These are phyloP conservation scores for Drosophila malerkotliana DNA, from an alignment of 1,140 invertebrate species.

Conservation along the genomic window DNA sequence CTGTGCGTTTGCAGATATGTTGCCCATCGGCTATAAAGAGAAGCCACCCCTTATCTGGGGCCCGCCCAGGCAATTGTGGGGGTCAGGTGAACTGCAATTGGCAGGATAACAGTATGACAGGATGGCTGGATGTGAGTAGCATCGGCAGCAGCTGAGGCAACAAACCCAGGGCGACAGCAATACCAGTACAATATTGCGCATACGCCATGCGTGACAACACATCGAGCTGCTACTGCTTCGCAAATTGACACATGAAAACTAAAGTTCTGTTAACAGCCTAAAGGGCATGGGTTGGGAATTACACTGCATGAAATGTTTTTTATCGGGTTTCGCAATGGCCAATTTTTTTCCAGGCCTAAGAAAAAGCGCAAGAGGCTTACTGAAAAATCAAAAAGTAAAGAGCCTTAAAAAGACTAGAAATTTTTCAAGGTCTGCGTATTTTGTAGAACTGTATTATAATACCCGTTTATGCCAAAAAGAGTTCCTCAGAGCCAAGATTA, in stretches of 20 bases:
- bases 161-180: constrained; percentile 14
- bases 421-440: not conserved
- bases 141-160: constrained; percentile 37
- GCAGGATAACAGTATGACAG: constrained; percentile 31
- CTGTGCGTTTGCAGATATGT: constrained; percentile 23
- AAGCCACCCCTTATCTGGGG: constrained; percentile 31
- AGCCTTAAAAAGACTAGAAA: no score
- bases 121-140: not conserved
- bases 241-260: constrained; percentile 52
- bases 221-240: constrained; percentile 11
- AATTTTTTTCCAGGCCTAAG: no score
- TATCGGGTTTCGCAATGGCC: not conserved
- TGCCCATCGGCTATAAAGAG: constrained; percentile 32
- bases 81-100: constrained; percentile 72
- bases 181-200: constrained; percentile 43
- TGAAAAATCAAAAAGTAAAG: no score
- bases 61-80: constrained; percentile 62
- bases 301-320: constrained; percentile 1
- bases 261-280: constrained; percentile 36
- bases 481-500: constrained; percentile 9
- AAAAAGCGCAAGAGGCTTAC: no score
- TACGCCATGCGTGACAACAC: constrained; percentile 59
- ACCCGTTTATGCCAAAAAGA: constrained; percentile 9
- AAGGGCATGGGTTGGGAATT: not conserved
- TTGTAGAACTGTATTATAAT: constrained; percentile 33